These are phyloP conservation scores for Candoia aspera DNA, from an alignment of 2,113 vertebrate genomes.

Conservation along the genomic window DNA sequence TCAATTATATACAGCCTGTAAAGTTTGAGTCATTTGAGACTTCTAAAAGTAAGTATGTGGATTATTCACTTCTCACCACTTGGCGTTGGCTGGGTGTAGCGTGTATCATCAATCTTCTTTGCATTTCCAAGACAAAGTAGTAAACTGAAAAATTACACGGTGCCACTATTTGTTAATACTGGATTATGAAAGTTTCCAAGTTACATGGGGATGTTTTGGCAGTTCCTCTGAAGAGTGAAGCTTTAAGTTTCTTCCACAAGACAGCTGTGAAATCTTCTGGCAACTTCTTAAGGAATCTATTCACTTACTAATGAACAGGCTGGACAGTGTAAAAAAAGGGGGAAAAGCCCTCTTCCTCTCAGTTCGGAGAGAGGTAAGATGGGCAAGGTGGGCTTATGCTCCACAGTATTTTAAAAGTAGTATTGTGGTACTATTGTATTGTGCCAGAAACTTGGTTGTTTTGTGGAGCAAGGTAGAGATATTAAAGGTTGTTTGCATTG, in stretches of 20 bases:
- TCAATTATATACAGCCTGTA: constrained; percentile 97
- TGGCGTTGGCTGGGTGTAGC: not conserved
- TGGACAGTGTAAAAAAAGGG: not conserved
- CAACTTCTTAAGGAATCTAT: not conserved
- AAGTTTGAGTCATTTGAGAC: constrained; percentile 94
- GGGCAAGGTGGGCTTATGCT: not conserved
- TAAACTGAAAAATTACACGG: not conserved
- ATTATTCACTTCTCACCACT: not conserved
- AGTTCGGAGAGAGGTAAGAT: not conserved
- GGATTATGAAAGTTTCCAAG: not conserved
- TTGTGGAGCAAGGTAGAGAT: not conserved
- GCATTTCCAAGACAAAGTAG: not conserved
- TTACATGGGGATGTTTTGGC: not conserved
- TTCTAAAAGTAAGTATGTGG: constrained; percentile 88
- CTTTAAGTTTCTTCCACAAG: not conserved
- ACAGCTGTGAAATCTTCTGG: not conserved
- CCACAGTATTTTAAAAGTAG: not conserved
- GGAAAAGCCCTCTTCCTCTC: too few species aligned
- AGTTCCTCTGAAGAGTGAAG: not conserved
- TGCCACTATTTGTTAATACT: not conserved
- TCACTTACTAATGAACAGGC: not conserved
- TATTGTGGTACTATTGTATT: not conserved
- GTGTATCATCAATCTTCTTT: not conserved
- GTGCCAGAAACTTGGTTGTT: not conserved
- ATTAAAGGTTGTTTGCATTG: not conserved